Percentiles rank a stretch among this genome's conserved stretches.
Conservation (phyloP, 2,888 invertebrate species). For the Philonicus albiceps region DNA sequence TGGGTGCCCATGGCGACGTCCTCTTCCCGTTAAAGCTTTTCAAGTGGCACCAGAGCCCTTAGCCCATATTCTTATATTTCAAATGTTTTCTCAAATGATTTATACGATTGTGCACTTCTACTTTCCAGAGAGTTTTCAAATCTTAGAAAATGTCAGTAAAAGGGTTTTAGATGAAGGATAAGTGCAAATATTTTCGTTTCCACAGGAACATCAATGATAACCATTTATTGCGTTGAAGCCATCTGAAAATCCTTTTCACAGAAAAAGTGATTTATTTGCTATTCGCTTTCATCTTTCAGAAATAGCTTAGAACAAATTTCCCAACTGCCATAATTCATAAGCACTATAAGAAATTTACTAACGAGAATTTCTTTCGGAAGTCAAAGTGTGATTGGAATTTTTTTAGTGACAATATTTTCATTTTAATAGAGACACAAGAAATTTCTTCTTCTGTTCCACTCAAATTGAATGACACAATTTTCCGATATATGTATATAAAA, state of each 20-base stretch:
- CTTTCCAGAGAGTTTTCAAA: background rate
- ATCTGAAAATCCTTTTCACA: background rate
- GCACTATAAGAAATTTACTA: background rate
- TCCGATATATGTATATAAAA: too few relatives aligned
- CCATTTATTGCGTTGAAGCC: background rate
- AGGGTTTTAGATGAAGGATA: slow-evolving; percentile 15
- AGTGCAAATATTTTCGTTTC: slow-evolving; percentile 10
- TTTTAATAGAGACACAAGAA: background rate
- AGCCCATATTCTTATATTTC: slow-evolving; percentile 3
- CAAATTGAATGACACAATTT: too few relatives aligned
- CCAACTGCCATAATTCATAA: background rate
- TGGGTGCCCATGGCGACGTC: background rate
- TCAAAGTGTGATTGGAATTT: background rate
- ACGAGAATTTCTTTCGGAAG: background rate
- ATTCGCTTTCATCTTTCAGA: background rate
- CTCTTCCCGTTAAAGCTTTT: background rate
- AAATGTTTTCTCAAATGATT: slow-evolving; percentile 11
- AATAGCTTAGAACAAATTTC: background rate
- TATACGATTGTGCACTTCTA: background rate
- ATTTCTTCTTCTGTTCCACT: too few relatives aligned
- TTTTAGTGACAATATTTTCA: background rate
- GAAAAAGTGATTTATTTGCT: background rate
- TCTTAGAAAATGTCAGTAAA: slow-evolving; percentile 18
- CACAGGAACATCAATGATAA: background rate
- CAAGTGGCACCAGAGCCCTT: background rate